Evolutionary conservation across 2,888 invertebrate genomes (phyloP).

Genomic region (Hetaerina titia): DNA sequence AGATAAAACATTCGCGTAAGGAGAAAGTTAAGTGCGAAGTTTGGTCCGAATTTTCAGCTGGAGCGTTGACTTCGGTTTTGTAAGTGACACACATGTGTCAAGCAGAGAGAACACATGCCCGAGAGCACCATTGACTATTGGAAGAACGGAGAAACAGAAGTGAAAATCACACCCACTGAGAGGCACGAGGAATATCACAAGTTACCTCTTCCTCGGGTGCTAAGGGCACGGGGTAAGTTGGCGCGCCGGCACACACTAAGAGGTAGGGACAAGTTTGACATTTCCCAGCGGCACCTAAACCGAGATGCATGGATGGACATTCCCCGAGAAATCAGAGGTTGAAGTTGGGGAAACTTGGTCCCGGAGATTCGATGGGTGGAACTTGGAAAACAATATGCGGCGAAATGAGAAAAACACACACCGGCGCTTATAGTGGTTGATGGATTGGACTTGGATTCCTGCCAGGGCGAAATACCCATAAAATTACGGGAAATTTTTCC

Average conservation of each 20-base stretch:
- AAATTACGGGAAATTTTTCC: too few relatives aligned
- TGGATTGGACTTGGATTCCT: background rate
- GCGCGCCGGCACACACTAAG: background rate
- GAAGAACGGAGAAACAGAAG: background rate
- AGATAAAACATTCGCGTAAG: too few relatives aligned
- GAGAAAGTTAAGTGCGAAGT: too few relatives aligned
- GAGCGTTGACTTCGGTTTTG: too few relatives aligned
- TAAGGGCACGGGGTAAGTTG: background rate
- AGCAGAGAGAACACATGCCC: background rate
- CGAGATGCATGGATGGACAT: conserved; percentile 2
- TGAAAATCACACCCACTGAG: background rate
- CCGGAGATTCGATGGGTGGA: background rate
- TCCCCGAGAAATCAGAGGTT: background rate
- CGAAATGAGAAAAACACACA: background rate
- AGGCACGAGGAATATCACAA: conserved; percentile 3
- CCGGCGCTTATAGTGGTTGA: background rate
- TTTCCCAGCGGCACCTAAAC: background rate
- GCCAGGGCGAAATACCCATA: too few relatives aligned
- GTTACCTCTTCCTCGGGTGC: background rate
- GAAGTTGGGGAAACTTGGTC: background rate
- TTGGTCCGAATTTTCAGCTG: too few relatives aligned
- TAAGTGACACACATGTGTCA: too few relatives aligned
- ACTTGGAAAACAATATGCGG: background rate
- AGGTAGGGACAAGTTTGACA: background rate
- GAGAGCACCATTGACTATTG: background rate